Percentiles rank a stretch among this genome's conserved stretches.
Evolutionary conservation across 1,140 invertebrate species (phyloP).

Genomic region (Drosophila simulans): DNA sequence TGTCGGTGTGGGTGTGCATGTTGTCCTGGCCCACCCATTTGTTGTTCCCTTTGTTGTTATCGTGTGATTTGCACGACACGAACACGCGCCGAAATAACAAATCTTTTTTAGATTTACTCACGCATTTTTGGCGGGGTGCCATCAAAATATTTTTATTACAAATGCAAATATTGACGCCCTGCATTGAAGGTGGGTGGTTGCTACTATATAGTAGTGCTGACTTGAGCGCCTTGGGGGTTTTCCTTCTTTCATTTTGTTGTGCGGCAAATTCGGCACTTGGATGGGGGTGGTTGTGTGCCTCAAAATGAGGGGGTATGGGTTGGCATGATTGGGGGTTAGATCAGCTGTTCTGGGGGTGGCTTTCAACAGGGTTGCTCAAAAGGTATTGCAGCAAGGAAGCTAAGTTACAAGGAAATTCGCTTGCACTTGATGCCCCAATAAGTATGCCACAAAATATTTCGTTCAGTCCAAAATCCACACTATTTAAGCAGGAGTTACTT

Average conservation of each 20-base stretch:
- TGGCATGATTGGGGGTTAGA: neutral
- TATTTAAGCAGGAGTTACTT: neutral
- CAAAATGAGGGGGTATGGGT: neutral
- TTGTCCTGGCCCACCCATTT: constrained; percentile 30
- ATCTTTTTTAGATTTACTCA: constrained; percentile 80
- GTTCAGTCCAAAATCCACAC: rapidly evolving
- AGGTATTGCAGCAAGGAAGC: neutral
- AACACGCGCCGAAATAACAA: constrained; percentile 71
- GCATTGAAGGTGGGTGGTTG: constrained; percentile 1
- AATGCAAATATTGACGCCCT: constrained; percentile 80
- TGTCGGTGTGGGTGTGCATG: constrained; percentile 11
- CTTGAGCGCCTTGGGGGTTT: constrained; percentile 27
- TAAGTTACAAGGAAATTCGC: no score
- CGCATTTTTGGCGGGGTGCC: constrained; percentile 64
- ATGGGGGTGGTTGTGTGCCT: neutral
- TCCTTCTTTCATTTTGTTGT: neutral
- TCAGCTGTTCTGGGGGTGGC: constrained; percentile 23
- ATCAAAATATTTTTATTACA: constrained; percentile 83
- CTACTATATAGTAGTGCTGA: constrained; percentile 31
- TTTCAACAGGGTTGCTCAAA: constrained; percentile 14
- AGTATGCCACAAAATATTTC: neutral
- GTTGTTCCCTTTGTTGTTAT: constrained; percentile 32
- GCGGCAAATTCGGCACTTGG: constrained; percentile 38
- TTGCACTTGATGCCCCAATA: no score
- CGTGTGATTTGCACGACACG: constrained; percentile 57